Base-by-base conservation (phyloP, 1,140 invertebrate genomes). In the Neodiprion virginianus region DNA sequence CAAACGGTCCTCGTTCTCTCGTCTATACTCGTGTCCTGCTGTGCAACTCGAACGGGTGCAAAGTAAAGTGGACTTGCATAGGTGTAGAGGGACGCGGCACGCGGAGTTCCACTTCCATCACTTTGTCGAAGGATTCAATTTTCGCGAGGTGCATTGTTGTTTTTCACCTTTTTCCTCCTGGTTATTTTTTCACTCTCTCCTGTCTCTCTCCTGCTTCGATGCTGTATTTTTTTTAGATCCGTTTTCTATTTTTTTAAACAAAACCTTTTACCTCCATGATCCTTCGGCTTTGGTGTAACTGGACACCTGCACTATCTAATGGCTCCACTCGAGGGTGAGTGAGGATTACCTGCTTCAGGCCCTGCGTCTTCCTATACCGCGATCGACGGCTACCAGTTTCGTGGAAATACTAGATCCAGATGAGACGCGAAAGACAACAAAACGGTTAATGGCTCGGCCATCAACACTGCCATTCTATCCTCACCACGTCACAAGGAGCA, bases 391-490 rank as follows among this genome's bases (percentile, higher is more conserved):
- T 40, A 40, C 28, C 28, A 40, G 28, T 40, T 40, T 40, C 28
- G 28, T 40, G 28, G 28, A 40, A 40, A 40, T 5, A 40, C 28
- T 61, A 61, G 49, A 47, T 71, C 28, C 48, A 17, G 28, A 53
- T 65, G 68, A 70, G 50, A 61, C 53, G 53, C 53, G 65, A 76
- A 50, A 72, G 72, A 76, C 66, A 78, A 79, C 76, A 76, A 76
- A 77, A 78, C 69, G 72, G 73, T 75, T 77, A 77, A 79, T 76
- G 78, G 78, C 74, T 71, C 72, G 61, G 40, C 48, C 69, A 69
- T 50, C 28, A 8, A 17, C 8, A 66, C 17, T 12, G 67, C 67
- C 21, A 21, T 69, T 65, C 61, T 14, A 65, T 21, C 12, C 17
- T 65, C 1, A 3, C 17, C 17, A 65, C 17, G 61, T 65, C 5